Conservation (phyloP, 2,113 vertebrate genomes). For the Melanerpes aurifrons region DNA sequence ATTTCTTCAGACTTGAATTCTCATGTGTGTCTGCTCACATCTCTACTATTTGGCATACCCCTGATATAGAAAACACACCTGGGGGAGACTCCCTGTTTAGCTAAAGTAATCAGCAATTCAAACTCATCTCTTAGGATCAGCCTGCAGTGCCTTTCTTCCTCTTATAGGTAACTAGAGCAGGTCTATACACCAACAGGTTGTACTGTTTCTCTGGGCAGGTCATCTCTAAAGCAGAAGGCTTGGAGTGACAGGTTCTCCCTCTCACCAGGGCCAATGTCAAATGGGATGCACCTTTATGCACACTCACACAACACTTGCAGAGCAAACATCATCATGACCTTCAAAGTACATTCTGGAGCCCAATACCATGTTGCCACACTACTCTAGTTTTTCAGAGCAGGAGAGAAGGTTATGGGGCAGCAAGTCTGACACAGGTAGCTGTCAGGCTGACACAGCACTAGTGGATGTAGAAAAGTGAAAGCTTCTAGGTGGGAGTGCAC, state of each 20-base stretch:
- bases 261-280: not conserved
- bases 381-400: not conserved
- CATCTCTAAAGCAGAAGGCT: not conserved
- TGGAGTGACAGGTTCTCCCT: not conserved
- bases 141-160: not conserved
- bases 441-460: not conserved
- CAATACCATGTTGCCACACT: not conserved
- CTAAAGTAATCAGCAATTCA: not conserved
- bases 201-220: not conserved
- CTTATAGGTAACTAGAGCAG: not conserved
- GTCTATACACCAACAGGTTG: not conserved
- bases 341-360: not conserved
- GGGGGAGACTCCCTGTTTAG: not conserved
- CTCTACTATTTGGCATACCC: not conserved
- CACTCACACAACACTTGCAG: not conserved
- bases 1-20: not conserved
- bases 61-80: not conserved
- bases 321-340: not conserved
- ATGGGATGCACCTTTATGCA: not conserved
- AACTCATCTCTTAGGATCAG: not conserved
- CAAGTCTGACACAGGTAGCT: not conserved
- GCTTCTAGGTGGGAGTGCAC: conserved; percentile 44
- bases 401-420: not conserved
- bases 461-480: conserved; percentile 14
- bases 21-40: not conserved